Evolutionary conservation across 2,888 invertebrate genomes (phyloP).

Genomic region (Bimastos eiseni): DNA sequence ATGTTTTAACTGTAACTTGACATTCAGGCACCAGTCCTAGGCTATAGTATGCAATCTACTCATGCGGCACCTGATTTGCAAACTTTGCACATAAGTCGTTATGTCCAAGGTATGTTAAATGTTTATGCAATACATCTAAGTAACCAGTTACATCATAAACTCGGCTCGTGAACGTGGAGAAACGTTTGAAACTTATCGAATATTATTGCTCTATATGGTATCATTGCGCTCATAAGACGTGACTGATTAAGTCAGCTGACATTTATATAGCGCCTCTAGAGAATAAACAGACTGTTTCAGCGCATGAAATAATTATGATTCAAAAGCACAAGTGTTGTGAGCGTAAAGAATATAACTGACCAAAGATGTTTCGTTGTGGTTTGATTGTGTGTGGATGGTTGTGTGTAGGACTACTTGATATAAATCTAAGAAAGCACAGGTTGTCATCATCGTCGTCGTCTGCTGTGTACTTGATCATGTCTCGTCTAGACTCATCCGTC

Average conservation of each 20-base stretch:
- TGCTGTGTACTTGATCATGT: constrained; percentile 5
- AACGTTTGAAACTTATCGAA: not conserved
- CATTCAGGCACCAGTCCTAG: no score
- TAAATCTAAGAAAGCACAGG: not conserved
- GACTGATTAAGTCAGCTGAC: not conserved
- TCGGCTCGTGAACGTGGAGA: not conserved
- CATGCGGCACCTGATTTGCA: no score
- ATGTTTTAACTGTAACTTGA: no score
- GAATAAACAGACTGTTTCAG: not conserved
- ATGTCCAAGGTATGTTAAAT: no score
- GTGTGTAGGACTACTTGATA: not conserved
- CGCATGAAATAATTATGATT: not conserved
- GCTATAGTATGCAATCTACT: no score
- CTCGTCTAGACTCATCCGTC: not conserved
- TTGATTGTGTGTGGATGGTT: not conserved
- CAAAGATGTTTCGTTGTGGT: no score
- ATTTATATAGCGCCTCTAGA: not conserved
- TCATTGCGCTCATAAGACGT: not conserved
- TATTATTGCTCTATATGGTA: not conserved
- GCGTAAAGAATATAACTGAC: no score
- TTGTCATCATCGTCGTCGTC: not conserved
- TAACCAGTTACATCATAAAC: no score
- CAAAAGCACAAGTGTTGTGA: constrained; percentile 1
- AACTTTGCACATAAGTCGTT: no score
- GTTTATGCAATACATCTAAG: no score